Base-by-base conservation (phyloP, 2,888 invertebrate genomes). In the Salpingus planirostris region DNA sequence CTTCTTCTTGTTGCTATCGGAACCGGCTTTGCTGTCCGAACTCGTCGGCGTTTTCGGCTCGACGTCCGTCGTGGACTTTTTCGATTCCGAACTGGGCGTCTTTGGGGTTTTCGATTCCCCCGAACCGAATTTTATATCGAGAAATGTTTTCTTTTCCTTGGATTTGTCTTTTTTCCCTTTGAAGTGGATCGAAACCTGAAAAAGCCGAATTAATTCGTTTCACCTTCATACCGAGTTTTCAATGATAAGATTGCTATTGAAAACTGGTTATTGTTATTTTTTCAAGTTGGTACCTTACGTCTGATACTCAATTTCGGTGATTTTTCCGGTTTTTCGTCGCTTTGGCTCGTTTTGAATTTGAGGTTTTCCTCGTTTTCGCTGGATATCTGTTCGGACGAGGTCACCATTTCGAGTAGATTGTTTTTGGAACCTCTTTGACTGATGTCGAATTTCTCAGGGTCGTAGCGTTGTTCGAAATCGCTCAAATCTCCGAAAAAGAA, bases 131-230 rank as follows among this genome's bases (percentile, higher is more conserved):
- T 49, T 52, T n/a, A 54, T 43, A 34, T 58, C 58, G 35, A 58
- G 57, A n/a, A 56, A 29, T 2, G 53, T 46, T 11, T 44, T 40
- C 38, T 52, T 57, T 36, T 53, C 49, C 13, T 46, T 48, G 23
- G 36, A 40, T 21, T 45, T 37, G 2, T 45, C 38, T 36, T 46
- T 50, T 2, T 57, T 62, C 43, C 59, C 64, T 39, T 65, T 66
- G 45, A 67, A 68, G 43, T 67, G 65, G 24, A 68, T 66, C 1
- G 65, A 66, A 6, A 67, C 66, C n/a, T n/a, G n/a, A n/a, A n/a
- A n/a, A n/a, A n/a, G n/a, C n/a, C n/a, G n/a, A n/a, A n/a, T n/a
- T n/a, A n/a, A n/a, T n/a, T n/a, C n/a, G n/a, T n/a, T n/a, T n/a
- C n/a, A n/a, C n/a, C n/a, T n/a, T n/a, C n/a, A n/a, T n/a, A n/a